phyloP scores from a whole-genome alignment of 2,113 vertebrate species.

The Pangasianodon hypophthalmus region DNA sequence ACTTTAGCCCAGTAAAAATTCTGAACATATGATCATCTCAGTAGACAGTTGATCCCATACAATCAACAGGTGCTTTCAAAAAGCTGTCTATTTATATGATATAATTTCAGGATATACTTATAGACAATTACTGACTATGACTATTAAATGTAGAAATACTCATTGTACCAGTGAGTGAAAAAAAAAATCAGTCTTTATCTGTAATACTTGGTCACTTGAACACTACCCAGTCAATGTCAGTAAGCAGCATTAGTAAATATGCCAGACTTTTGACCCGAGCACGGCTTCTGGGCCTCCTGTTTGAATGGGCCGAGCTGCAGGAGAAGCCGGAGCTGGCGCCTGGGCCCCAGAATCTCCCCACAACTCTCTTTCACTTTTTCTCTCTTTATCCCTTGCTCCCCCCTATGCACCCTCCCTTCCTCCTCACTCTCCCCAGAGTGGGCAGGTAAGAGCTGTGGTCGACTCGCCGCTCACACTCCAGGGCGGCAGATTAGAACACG shows the following conservation, averaged over 20 bases:
- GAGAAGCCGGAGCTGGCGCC: constrained; percentile 51
- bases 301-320: constrained; percentile 51
- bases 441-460: constrained; percentile 69
- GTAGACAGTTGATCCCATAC: neutral
- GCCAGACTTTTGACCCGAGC: constrained; percentile 46
- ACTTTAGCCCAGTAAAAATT: neutral
- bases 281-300: constrained; percentile 36
- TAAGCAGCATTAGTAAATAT: constrained; percentile 42
- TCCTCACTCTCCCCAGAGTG: constrained; percentile 28
- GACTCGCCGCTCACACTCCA: constrained; percentile 56
- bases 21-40: neutral
- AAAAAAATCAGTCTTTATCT: constrained; percentile 1
- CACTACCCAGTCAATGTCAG: constrained; percentile 17
- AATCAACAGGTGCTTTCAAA: neutral
- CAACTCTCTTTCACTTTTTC: constrained; percentile 43
- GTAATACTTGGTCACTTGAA: constrained; percentile 23
- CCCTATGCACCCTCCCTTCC: constrained; percentile 30
- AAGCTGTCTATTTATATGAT: neutral
- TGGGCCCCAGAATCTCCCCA: constrained; percentile 43
- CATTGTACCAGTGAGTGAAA: neutral
- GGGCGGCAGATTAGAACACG: constrained; percentile 67
- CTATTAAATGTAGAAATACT: constrained; percentile 18
- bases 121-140: neutral
- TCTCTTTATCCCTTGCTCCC: constrained; percentile 28
- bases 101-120: neutral